Percentiles rank a stretch among this genome's conserved stretches.
Evolutionary conservation across 2,113 vertebrate genomes (phyloP).

Genomic region (Meriones unguiculatus): DNA sequence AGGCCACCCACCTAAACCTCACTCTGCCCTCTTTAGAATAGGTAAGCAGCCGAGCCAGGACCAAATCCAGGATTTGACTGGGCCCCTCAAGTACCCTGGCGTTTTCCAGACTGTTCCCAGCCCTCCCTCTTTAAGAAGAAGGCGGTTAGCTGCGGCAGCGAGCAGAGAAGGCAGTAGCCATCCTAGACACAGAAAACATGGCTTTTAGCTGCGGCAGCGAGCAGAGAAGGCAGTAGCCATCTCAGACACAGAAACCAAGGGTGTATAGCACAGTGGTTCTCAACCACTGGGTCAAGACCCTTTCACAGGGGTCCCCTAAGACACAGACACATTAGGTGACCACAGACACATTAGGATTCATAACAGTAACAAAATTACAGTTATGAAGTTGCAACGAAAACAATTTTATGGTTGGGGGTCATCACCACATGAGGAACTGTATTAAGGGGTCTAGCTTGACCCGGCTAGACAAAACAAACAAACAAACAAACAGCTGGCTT

Average conservation of each 20-base stretch:
- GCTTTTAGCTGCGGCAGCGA: not conserved
- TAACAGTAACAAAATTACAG: not conserved
- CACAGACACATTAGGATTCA: not conserved
- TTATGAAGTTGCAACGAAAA: not conserved
- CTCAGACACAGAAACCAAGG: not conserved
- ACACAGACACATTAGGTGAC: too few species aligned
- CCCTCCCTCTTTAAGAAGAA: not conserved
- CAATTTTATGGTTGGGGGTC: not conserved
- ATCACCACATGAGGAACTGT: not conserved
- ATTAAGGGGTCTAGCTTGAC: not conserved
- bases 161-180: not conserved
- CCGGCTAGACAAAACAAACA: not conserved
- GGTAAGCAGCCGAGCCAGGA: not conserved
- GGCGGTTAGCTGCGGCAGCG: not conserved
- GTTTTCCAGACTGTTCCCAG: conserved; percentile 49
- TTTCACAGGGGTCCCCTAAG: not conserved
- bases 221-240: not conserved
- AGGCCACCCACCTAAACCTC: conserved; percentile 63
- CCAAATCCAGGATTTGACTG: not conserved
- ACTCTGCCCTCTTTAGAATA: not conserved
- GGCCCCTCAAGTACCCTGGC: conserved; percentile 36
- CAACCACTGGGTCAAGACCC: not conserved
- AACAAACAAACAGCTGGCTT: not conserved
- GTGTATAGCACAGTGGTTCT: not conserved
- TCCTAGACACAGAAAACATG: not conserved